Evolutionary conservation across 2,797 vertebrate species (phyloP), one percentile per base, ranked within the genome.

Genomic region (Esox lucius): DNA sequence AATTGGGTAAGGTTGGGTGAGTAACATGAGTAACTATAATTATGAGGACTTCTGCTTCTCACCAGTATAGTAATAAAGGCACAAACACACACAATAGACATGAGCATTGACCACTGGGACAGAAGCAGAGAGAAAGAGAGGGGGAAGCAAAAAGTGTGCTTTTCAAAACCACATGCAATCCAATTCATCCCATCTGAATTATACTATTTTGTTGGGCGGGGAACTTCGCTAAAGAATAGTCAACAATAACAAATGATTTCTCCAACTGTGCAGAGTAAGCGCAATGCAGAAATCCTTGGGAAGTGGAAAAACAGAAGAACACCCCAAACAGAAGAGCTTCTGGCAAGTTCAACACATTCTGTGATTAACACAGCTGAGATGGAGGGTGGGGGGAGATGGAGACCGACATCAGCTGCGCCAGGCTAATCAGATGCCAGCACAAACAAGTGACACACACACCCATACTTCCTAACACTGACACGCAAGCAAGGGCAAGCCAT

Each of bases 191-290:
- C 9, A 11, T 61, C n/a, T 26, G 9, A 26, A 61, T 61, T 61
- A 24, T 26, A 13, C 22, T 12, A 11, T 24, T 11, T 26, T 61
- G n/a, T 22, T 59, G n/a, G n/a, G 2, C 9, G n/a, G 56, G n/a
- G n/a, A 71, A 78, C 75, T 72, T 72, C 64, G 74, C 75, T 68
- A 73, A 80, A 62, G 75, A 48, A 6, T 72, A 78, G 78, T 65
- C 71, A 78, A 73, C 64, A 76, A 78, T 67, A 75, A 70, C 70
- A 75, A 74, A 69, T 81, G 71, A 51, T 39, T 76, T 74, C 70
- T 48, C 71, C 74, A 70, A 67, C 61, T 61, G 75, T 51, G 53
- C 42, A 61, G 65, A 71, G 68, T 1, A 68, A 72, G 74, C 61
- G 69, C 9, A 62, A 76, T 28, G 61, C 13, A 26, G 46, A 19